Evolutionary conservation across 2,888 invertebrate species (phyloP).

Genomic region (Napeogenes inachia): DNA sequence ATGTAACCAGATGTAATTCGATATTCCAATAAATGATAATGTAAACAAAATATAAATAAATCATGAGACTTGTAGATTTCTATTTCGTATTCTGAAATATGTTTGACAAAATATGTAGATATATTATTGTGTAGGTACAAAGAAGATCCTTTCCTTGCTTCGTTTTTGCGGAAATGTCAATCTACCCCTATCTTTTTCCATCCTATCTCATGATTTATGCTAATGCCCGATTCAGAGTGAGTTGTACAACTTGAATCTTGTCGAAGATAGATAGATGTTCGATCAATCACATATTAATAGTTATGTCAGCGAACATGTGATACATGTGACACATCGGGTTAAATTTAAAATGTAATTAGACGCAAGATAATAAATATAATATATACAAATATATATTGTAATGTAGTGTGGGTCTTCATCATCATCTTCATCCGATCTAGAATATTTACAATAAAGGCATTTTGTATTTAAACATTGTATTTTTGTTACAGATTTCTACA

Average conservation of each 20-base stretch:
- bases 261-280: background rate
- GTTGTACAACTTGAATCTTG: too few relatives aligned
- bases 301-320: background rate
- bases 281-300: background rate
- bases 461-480: too few relatives aligned
- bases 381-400: too few relatives aligned
- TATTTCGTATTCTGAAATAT: background rate
- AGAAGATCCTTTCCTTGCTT: background rate
- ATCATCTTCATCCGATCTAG: background rate
- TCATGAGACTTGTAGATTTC: too few relatives aligned
- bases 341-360: too few relatives aligned
- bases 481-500: too few relatives aligned
- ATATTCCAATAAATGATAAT: too few relatives aligned
- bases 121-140: background rate
- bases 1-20: too few relatives aligned
- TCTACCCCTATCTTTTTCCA: background rate
- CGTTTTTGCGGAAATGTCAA: constrained; percentile 5
- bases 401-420: too few relatives aligned
- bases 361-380: too few relatives aligned
- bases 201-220: constrained; percentile 1
- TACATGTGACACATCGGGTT: background rate
- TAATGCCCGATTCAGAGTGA: background rate
- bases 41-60: too few relatives aligned
- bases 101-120: background rate
- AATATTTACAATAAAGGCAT: too few relatives aligned